These are phyloP conservation scores for Blastomussa wellsi DNA, from an alignment of 92 coral and sea anemone species.

Conservation along the genomic window DNA sequence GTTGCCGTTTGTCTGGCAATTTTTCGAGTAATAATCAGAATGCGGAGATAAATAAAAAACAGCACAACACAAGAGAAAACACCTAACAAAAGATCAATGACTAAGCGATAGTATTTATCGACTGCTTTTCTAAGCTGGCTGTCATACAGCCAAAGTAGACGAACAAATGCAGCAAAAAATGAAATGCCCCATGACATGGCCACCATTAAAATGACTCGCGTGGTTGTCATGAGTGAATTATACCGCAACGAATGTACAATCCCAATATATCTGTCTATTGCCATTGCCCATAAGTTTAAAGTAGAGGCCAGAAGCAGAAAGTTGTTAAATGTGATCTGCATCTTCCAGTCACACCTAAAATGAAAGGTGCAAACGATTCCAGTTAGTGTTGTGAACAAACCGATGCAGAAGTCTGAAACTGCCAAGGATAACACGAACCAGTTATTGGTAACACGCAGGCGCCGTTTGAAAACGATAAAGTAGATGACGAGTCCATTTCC, in stretches of 20 bases:
- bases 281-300: constrained; percentile 77
- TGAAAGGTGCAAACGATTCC: constrained; percentile 44
- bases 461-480: constrained; percentile 42
- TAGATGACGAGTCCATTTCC: constrained; percentile 68
- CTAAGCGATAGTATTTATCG: constrained; percentile 30
- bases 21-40: constrained; percentile 48
- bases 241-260: constrained; percentile 69
- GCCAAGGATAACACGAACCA: constrained; percentile 72
- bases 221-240: constrained; percentile 51
- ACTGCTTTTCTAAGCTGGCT: not conserved
- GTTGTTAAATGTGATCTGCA: constrained; percentile 53
- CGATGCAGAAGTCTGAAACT: constrained; percentile 63
- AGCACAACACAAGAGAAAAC: constrained; percentile 50
- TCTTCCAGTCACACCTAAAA: constrained; percentile 26
- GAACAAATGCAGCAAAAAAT: constrained; percentile 51
- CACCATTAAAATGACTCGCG: constrained; percentile 42
- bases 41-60: constrained; percentile 41
- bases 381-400: constrained; percentile 54
- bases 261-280: constrained; percentile 73
- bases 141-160: constrained; percentile 52
- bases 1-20: constrained; percentile 30
- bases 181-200: constrained; percentile 64
- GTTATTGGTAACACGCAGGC: constrained; percentile 54
- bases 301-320: constrained; percentile 65
- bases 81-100: constrained; percentile 47